A percentile compares a stretch with the other conserved stretches of the same genome.
Conservation (phyloP, 2,797 vertebrate genomes). For the Botia almorhae region DNA sequence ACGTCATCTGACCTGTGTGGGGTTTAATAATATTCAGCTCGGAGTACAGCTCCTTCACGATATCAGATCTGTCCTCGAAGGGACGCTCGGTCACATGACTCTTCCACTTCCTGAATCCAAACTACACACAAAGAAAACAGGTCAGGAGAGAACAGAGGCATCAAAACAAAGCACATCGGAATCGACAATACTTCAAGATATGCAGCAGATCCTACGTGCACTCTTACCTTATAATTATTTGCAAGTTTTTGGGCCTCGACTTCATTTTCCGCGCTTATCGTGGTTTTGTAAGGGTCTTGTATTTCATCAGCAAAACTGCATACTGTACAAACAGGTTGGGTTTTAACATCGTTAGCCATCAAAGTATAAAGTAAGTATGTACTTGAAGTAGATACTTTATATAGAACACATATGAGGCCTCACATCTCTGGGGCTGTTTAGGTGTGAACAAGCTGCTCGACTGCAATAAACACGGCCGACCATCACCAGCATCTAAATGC, state of each 20-base stretch:
- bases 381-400: neutral
- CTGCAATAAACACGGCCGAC: slow-evolving; percentile 64
- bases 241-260: slow-evolving; percentile 87
- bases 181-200: neutral
- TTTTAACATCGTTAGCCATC: neutral
- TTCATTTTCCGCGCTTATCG: slow-evolving; percentile 81
- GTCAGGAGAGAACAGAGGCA: neutral
- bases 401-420: slow-evolving; percentile 12
- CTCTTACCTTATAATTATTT: slow-evolving; percentile 84
- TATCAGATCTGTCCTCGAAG: slow-evolving; percentile 84
- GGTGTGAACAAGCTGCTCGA: slow-evolving; percentile 61
- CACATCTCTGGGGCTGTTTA: slow-evolving; percentile 68
- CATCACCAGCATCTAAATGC: slow-evolving; percentile 57
- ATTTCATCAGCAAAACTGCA: slow-evolving; percentile 72
- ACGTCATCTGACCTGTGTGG: slow-evolving; percentile 69
- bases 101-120: slow-evolving; percentile 95
- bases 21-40: slow-evolving; percentile 82
- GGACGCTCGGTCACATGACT: slow-evolving; percentile 87
- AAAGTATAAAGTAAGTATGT: neutral
- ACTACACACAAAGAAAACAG: slow-evolving; percentile 69
- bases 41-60: slow-evolving; percentile 90
- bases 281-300: slow-evolving; percentile 76
- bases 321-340: slow-evolving; percentile 59
- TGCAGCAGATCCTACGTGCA: neutral
- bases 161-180: neutral